Conservation (phyloP, 2,797 vertebrate genomes). For the Gallinago solitaria region DNA sequence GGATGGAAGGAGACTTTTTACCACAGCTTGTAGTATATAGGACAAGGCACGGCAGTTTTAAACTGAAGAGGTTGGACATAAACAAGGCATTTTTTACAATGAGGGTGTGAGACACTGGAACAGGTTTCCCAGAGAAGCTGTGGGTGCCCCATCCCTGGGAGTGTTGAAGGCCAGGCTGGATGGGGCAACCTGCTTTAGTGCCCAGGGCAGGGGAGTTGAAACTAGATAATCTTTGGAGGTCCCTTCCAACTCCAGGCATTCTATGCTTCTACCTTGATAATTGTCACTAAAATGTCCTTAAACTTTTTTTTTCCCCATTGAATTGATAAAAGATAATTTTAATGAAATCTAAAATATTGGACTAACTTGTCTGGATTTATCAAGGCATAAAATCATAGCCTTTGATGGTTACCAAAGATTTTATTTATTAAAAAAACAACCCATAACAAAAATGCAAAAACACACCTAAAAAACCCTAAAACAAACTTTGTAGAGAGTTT, state of each 20-base stretch:
- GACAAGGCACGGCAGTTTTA: neutral
- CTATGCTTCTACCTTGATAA: neutral
- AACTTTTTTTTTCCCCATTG: neutral
- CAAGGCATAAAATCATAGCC: neutral
- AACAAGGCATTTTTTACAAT: neutral
- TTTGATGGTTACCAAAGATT: neutral
- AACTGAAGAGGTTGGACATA: neutral
- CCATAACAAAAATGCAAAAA: neutral
- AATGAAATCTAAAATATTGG: neutral
- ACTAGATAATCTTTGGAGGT: neutral
- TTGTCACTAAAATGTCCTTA: neutral
- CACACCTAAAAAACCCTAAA: accelerated
- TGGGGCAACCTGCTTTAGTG: neutral
- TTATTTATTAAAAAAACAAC: neutral
- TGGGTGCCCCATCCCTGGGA: neutral
- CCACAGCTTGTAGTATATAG: neutral
- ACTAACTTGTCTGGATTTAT: neutral
- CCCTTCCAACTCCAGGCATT: neutral
- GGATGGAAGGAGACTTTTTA: neutral
- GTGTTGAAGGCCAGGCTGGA: neutral
- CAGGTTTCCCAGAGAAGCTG: neutral
- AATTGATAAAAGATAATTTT: neutral
- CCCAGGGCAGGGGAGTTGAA: too few relatives aligned
- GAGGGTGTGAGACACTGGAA: neutral
- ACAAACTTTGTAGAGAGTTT: neutral